Evolutionary conservation across 2,797 vertebrate species (phyloP).

Genomic region (Enteromius trimaculatus): DNA sequence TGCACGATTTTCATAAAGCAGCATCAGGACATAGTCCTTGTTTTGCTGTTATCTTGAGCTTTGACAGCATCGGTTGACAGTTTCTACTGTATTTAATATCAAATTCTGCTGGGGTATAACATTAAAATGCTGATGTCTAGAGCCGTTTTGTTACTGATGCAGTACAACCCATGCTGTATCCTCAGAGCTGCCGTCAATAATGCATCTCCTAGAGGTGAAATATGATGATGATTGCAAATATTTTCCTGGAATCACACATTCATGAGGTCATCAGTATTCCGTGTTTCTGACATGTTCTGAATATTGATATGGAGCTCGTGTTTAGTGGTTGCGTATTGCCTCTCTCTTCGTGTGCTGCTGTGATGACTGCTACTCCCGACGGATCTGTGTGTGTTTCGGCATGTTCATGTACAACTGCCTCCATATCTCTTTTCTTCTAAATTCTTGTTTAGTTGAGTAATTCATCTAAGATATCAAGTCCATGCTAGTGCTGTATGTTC

Average conservation of each 20-base stretch:
- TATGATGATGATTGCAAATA: conserved; percentile 36
- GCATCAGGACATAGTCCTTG: neutral
- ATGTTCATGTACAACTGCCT: conserved; percentile 18
- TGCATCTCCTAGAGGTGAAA: conserved; percentile 22
- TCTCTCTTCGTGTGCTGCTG: neutral
- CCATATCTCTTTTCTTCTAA: conserved; percentile 1
- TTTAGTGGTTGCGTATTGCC: conserved; percentile 21
- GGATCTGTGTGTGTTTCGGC: conserved; percentile 21
- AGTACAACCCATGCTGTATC: conserved; percentile 2
- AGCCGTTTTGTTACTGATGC: conserved; percentile 22
- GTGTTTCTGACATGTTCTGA: conserved; percentile 37
- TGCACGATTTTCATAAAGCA: neutral
- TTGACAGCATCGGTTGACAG: conserved; percentile 14
- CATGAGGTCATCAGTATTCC: conserved; percentile 30
- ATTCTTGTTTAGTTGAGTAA: neutral
- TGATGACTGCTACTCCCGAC: neutral
- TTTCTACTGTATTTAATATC: conserved; percentile 21
- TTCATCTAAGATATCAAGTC: neutral
- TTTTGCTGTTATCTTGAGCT: neutral
- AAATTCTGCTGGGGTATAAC: conserved; percentile 26
- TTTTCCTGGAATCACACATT: conserved; percentile 28
- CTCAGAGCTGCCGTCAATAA: conserved; percentile 30
- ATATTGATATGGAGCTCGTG: conserved; percentile 22
- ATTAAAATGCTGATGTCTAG: conserved; percentile 29
- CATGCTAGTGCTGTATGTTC: neutral